Evolutionary conservation across 2,113 vertebrate genomes (phyloP), one percentile per base, ranked within the genome.

Genomic region (Psephotus haematonotus): DNA sequence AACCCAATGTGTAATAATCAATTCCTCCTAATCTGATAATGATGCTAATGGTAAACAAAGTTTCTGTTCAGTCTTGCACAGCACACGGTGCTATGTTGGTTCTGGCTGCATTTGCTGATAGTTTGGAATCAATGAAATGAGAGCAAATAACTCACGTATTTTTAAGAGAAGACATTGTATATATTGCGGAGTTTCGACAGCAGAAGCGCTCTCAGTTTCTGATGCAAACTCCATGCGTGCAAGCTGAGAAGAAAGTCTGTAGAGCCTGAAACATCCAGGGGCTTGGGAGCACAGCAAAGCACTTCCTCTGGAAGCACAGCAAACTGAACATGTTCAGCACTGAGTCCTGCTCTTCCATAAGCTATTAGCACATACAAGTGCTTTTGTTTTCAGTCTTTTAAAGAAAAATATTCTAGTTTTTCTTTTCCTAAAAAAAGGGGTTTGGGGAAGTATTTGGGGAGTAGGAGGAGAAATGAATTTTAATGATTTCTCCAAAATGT

Each of bases 11-110:
- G 37, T 55, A 82, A 43, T 57, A 86, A 90, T 81, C 86, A 93
- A 88, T 79, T 88, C 47, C 50, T 88, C 47, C 47, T 88, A 86
- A 94, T 93, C 93, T 92, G 52, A 65, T 68, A 79, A 11, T 64
- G 31, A 52, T 77, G 57, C 55, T 68, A 60, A 60, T 27, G 35
- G 33, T 57, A 90, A 86, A 71, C 35, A 86, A 53, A 87, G 52
- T 68, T 39, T 46, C 72, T 86, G 76, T 29, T 83, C 17, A 81
- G 76, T 64, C 88, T 83, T 83, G 86, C 79, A 71, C 60, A 83
- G 68, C 60, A 47, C 71, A 43, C 0, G 2, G 72, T 24, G 75
- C 25, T 84, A 0, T 46, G 44, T 18, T 90, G 19, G 46, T 64
- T 86, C 83, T 88, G 79, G 33, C 55, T 83, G 82, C 39, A 16